Conservation (phyloP, 2,113 vertebrate genomes). For the Thermophis baileyi region DNA sequence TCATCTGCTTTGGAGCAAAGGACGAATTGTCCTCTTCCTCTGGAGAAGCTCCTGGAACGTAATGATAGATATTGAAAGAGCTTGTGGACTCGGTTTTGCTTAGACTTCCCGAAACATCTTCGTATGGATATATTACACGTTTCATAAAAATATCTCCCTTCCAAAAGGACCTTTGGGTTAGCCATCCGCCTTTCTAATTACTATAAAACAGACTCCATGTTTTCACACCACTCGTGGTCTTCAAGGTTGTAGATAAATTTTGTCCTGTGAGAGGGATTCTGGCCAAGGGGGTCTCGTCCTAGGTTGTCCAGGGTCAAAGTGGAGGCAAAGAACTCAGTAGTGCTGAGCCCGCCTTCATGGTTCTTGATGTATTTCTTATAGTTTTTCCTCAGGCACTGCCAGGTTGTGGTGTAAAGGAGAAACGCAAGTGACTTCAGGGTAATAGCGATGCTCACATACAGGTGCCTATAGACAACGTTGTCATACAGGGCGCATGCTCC, state of each 20-base stretch:
- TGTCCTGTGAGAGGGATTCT: constrained; percentile 83
- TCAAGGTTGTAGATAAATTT: constrained; percentile 99
- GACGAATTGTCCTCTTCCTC: constrained; percentile 40
- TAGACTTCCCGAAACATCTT: background rate
- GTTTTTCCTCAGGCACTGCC: constrained; percentile 93
- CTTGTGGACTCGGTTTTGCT: background rate
- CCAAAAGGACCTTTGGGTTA: constrained; percentile 69
- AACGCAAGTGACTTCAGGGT: constrained; percentile 92
- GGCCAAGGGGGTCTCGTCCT: constrained; percentile 79
- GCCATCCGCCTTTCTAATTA: constrained; percentile 57
- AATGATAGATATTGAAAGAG: background rate
- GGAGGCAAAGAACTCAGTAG: constrained; percentile 91
- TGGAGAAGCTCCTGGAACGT: background rate
- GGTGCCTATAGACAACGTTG: constrained; percentile 87
- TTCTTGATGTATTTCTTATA: constrained; percentile 95
- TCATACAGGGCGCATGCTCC: constrained; percentile 93
- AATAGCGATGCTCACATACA: constrained; percentile 95
- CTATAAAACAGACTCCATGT: constrained; percentile 99
- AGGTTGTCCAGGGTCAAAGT: constrained; percentile 86
- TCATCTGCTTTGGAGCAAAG: constrained; percentile 57
- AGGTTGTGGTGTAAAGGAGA: constrained; percentile 90
- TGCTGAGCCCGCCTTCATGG: constrained; percentile 83
- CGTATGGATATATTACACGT: constrained; percentile 14
- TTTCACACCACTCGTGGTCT: constrained; percentile 96
- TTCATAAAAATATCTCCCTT: constrained; percentile 32